These are phyloP conservation scores for Geodia barretti DNA, from an alignment of 37 sponge, comb jelly and placozoan genomes.

Conservation along the genomic window DNA sequence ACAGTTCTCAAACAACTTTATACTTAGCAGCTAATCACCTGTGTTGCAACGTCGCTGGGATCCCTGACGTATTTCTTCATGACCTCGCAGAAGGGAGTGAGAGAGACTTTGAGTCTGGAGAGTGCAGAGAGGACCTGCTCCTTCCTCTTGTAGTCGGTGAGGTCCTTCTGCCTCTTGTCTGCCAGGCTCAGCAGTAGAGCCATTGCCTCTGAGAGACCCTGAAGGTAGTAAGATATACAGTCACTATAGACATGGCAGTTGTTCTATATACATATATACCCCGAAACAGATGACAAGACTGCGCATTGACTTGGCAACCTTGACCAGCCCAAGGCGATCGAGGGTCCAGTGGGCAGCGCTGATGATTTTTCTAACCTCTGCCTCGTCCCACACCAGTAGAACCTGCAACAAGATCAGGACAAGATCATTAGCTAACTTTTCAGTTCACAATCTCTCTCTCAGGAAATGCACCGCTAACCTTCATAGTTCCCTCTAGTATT, in stretches of 20 bases:
- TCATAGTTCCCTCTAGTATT: constrained; percentile 68
- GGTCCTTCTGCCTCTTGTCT: constrained; percentile 73
- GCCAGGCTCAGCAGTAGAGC: constrained; percentile 47
- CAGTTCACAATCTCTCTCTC: no score
- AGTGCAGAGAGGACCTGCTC: constrained; percentile 39
- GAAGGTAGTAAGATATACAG: background rate
- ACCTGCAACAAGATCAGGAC: constrained; percentile 20
- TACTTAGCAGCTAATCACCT: constrained; percentile 3
- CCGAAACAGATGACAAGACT: constrained; percentile 83
- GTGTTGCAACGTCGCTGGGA: constrained; percentile 17
- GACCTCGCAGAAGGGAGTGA: constrained; percentile 60
- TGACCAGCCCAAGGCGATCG: constrained; percentile 69
- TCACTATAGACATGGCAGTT: background rate
- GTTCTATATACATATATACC: no score
- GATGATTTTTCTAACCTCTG: constrained; percentile 70
- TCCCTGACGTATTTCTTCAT: constrained; percentile 76
- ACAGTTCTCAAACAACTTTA: background rate
- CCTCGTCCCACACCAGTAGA: constrained; percentile 72
- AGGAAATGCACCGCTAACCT: constrained; percentile 25
- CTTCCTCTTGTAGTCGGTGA: constrained; percentile 50
- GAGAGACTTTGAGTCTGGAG: constrained; percentile 42
- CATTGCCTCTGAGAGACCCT: constrained; percentile 85
- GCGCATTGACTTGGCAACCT: constrained; percentile 80
- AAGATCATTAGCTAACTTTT: background rate
- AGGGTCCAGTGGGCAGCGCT: constrained; percentile 52